phyloP scores from a whole-genome alignment of 2,113 vertebrate species.

The Ibidorhyncha struthersii region DNA sequence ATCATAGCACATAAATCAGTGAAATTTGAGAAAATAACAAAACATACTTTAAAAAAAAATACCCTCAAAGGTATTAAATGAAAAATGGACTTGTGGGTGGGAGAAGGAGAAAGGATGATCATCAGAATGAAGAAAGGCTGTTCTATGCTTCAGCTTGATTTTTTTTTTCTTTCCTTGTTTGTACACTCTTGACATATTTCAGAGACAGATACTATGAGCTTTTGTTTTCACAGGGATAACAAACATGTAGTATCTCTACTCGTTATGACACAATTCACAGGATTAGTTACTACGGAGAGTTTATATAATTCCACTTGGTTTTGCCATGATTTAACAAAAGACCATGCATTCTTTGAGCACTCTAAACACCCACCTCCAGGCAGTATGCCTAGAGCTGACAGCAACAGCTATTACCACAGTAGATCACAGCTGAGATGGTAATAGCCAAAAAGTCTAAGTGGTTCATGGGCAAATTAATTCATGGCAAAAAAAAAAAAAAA shows the following conservation, averaged over 20 bases:
- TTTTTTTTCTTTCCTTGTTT: not conserved
- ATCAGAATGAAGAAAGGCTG: not conserved
- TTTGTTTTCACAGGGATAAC: not conserved
- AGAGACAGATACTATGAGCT: not conserved
- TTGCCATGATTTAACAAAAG: conserved; percentile 1
- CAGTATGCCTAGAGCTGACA: not conserved
- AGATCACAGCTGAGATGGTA: not conserved
- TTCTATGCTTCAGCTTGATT: not conserved
- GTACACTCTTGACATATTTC: not conserved
- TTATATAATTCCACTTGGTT: not conserved
- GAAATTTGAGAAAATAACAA: not conserved
- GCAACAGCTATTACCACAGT: not conserved
- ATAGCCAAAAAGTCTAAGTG: not conserved
- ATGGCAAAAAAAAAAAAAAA: not conserved
- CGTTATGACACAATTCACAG: not conserved
- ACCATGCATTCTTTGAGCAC: not conserved
- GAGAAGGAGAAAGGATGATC: not conserved
- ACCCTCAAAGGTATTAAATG: not conserved
- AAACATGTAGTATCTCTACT: not conserved
- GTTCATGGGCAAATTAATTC: not conserved
- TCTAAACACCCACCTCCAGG: not conserved
- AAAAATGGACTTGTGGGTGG: not conserved
- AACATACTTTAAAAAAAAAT: not conserved
- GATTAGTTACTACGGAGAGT: not conserved
- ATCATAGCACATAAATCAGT: not conserved